Evolutionary conservation across 2,797 vertebrate species (phyloP).

Genomic region (Helostoma temminkii): DNA sequence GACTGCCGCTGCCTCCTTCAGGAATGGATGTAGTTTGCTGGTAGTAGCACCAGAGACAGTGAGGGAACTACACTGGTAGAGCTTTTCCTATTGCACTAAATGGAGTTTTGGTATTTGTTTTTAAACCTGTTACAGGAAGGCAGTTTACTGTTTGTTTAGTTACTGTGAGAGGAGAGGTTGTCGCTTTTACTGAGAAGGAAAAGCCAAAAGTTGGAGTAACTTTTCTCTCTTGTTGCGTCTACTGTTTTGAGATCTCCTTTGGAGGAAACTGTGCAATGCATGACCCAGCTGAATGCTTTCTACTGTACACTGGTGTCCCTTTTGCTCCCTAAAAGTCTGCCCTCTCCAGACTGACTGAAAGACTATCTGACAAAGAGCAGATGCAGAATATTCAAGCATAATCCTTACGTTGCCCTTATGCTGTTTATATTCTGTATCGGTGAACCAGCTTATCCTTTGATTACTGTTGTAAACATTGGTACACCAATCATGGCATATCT

Average conservation of each 20-base stretch:
- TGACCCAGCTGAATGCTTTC: conserved; percentile 85
- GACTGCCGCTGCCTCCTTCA: conserved; percentile 50
- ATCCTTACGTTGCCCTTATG: conserved; percentile 45
- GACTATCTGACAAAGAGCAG: conserved; percentile 56
- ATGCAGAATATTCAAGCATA: conserved; percentile 64
- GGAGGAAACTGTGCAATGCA: conserved; percentile 94
- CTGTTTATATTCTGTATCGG: conserved; percentile 58
- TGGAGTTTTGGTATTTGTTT: conserved; percentile 64
- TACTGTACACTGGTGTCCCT: conserved; percentile 69
- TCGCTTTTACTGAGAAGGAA: conserved; percentile 65
- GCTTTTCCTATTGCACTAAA: conserved; percentile 85
- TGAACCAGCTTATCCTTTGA: conserved; percentile 60
- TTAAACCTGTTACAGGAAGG: conserved; percentile 72
- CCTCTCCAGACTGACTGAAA: conserved; percentile 73
- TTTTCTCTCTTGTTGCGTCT: conserved; percentile 56
- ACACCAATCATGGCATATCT: conserved; percentile 47
- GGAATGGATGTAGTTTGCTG: conserved; percentile 38
- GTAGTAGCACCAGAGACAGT: conserved; percentile 65
- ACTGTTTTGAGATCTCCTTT: conserved; percentile 76
- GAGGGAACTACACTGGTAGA: conserved; percentile 76
- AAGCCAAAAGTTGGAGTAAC: conserved; percentile 86
- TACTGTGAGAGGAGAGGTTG: conserved; percentile 81
- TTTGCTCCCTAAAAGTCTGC: conserved; percentile 41
- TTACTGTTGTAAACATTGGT: conserved; percentile 66
- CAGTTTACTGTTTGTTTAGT: conserved; percentile 77